A percentile compares a stretch with the other conserved stretches of the same genome.
Evolutionary conservation across 1,140 invertebrate genomes (phyloP).

Genomic region (Drosophila pectinifera): DNA sequence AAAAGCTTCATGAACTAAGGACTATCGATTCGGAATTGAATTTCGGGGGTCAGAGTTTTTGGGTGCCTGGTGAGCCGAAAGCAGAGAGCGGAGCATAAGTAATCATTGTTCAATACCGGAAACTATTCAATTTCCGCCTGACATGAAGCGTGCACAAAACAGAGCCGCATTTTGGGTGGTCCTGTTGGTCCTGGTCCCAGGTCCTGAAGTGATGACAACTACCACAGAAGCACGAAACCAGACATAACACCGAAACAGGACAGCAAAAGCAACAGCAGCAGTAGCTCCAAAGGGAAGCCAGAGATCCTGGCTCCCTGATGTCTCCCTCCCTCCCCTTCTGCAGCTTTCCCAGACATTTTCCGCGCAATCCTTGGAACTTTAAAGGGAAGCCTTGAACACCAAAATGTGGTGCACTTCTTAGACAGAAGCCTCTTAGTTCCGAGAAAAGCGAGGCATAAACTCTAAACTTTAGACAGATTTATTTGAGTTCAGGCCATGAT

Average conservation of each 20-base stretch:
- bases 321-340: neutral
- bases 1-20: neutral
- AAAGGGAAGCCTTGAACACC: neutral
- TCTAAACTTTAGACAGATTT: no score
- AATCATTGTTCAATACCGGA: slow-evolving; percentile 83
- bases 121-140: slow-evolving; percentile 83
- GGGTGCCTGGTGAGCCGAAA: slow-evolving; percentile 10
- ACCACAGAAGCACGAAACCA: neutral
- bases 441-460: no score
- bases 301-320: slow-evolving; percentile 7
- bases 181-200: neutral
- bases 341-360: neutral
- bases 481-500: no score
- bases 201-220: slow-evolving; percentile 12
- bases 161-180: slow-evolving; percentile 11
- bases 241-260: neutral
- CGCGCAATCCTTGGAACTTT: neutral
- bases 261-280: neutral
- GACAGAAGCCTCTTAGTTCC: no score
- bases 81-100: slow-evolving; percentile 38
- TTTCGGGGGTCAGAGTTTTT: slow-evolving; percentile 35
- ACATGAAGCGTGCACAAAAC: slow-evolving; percentile 71
- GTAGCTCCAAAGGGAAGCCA: neutral
- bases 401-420: neutral
- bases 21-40: slow-evolving; percentile 26